Evolutionary conservation across 2,797 vertebrate species (phyloP).

Genomic region (Esox masquinongy): DNA sequence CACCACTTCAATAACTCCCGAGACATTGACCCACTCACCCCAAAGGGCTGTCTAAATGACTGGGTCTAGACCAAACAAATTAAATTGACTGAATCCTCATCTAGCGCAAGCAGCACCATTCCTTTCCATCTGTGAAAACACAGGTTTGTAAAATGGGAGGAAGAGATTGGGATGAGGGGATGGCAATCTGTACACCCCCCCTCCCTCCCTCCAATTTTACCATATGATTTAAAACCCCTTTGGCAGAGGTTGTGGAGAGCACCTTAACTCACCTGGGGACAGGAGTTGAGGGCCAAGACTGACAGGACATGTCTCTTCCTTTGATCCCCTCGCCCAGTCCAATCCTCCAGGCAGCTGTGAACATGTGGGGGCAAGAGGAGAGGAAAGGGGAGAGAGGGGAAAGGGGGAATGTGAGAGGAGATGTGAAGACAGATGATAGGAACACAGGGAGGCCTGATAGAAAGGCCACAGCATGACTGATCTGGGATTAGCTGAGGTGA

Average conservation of each 20-base stretch:
- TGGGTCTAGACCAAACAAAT: slow-evolving; percentile 2
- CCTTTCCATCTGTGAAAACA: slow-evolving; percentile 3
- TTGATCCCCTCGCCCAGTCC: slow-evolving; percentile 24
- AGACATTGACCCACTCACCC: background rate
- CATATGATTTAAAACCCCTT: slow-evolving; percentile 32
- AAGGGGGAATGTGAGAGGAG: slow-evolving; percentile 8
- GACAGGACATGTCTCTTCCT: slow-evolving; percentile 43
- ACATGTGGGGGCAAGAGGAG: slow-evolving; percentile 32
- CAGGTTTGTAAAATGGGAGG: background rate
- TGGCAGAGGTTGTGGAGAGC: slow-evolving; percentile 21
- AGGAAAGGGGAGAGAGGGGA: background rate
- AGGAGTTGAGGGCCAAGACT: slow-evolving; percentile 12
- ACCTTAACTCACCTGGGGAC: slow-evolving; percentile 46
- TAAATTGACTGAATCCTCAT: background rate
- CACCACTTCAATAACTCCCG: background rate
- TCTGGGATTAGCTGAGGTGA: background rate
- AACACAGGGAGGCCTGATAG: background rate
- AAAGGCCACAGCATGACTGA: background rate
- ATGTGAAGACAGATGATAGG: background rate
- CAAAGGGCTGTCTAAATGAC: slow-evolving; percentile 2
- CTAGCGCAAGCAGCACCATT: background rate
- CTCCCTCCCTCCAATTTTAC: background rate
- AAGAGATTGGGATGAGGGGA: background rate
- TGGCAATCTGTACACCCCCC: background rate
- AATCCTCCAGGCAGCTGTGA: slow-evolving; percentile 32